Base-by-base conservation (phyloP, 2,797 vertebrate genomes). In the Dendrocincla tyrannina region DNA sequence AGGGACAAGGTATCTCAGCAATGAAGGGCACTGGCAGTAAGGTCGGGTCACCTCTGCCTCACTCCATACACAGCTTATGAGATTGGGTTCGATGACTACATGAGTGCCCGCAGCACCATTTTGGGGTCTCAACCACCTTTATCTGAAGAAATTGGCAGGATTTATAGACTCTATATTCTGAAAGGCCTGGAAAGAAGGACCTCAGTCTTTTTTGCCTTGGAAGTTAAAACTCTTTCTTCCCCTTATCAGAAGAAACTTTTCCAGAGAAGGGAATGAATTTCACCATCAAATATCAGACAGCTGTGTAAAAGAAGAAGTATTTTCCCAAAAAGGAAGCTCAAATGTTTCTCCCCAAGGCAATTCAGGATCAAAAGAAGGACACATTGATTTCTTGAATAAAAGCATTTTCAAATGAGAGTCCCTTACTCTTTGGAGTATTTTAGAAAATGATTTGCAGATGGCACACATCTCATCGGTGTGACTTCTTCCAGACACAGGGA, bases 391-490 rank as follows among this genome's bases (percentile, higher is more conserved):
- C 86, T 93, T 64, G 74, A 94, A 92, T 69, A 82, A 93, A 92
- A 95, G 58, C 66, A 84, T 90, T 93, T 96, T 95, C 85, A 81
- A 91, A 90, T 76, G 50, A 79, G 88, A 89, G 78, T 92, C 91
- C 81, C 86, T 74, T 64, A 85, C 55, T 95, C 56, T 93, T 70
- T 80, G 89, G 95, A 89, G 84, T 30, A 75, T 89, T 91, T 94
- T 12, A 83, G 91, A 85, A 96, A 94, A 96, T 89, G 4, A 46
- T 89, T 97, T 96, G 91, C 96, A 97, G 96, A 96, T 93, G 94
- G 86, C 84, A 89, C 46, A 62, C 76, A 67, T 76, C 86, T 92
- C 59, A 1, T 0, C 0, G 3, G 78, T 93, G 92, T 92, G 86
- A 88, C 81, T 89, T 82, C 76, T 94, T 80, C 81, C 88, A 92